Evolutionary conservation across 2,888 invertebrate species (phyloP).

Genomic region (Cephus rjabovi): DNA sequence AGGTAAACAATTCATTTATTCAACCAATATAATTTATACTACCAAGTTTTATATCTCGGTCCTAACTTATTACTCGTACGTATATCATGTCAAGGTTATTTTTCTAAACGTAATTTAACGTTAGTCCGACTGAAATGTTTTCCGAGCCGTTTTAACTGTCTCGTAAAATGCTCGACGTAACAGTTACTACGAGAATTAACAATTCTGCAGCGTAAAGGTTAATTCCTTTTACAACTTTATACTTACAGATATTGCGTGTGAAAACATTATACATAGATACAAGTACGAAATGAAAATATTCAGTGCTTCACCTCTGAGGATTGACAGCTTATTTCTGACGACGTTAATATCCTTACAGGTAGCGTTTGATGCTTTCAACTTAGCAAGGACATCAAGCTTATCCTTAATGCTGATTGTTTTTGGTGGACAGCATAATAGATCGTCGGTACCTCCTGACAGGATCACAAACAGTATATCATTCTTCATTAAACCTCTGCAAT

Average conservation of each 20-base stretch:
- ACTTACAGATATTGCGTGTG: neutral
- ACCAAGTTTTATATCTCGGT: neutral
- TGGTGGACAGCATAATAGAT: conserved; percentile 72
- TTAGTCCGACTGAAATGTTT: neutral
- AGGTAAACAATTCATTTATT: neutral
- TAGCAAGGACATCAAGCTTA: conserved; percentile 67
- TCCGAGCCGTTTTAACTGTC: neutral
- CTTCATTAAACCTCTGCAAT: conserved; percentile 64
- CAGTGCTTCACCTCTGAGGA: conserved; percentile 69
- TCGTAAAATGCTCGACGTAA: neutral
- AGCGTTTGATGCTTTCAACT: conserved; percentile 69
- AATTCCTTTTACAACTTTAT: neutral
- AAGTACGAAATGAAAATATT: neutral
- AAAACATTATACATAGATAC: neutral
- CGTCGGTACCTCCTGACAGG: conserved; percentile 75
- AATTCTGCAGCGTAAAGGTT: neutral
- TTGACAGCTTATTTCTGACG: conserved; percentile 73
- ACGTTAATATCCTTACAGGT: conserved; percentile 71
- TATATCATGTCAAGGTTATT: neutral
- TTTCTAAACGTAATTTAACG: neutral
- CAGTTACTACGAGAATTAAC: neutral
- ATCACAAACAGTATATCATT: conserved; percentile 71
- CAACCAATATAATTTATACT: neutral
- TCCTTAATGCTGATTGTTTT: conserved; percentile 70
- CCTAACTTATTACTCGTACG: neutral